Percentiles rank a stretch among this genome's conserved stretches.
phyloP scores from a whole-genome alignment of 2,797 vertebrate genomes.

The Staurois parvus region DNA sequence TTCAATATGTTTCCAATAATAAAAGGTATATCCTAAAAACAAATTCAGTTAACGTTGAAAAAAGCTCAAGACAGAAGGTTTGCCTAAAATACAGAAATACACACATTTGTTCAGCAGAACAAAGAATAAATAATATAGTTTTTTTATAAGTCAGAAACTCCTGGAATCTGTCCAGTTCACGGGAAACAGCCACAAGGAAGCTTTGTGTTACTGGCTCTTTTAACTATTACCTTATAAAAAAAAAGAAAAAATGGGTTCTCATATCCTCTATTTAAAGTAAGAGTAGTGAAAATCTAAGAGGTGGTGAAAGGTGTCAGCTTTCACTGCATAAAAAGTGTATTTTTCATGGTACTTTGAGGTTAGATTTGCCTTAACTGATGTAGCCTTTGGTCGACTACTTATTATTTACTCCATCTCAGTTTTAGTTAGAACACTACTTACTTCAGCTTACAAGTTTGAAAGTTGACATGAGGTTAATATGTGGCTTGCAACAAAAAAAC shows the following conservation, averaged over 20 bases:
- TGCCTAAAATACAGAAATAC: neutral
- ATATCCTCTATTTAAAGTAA: slow-evolving; percentile 64
- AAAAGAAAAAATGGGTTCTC: slow-evolving; percentile 64
- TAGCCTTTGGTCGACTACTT: slow-evolving; percentile 31
- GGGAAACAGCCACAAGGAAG: slow-evolving; percentile 40
- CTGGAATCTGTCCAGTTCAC: slow-evolving; percentile 33
- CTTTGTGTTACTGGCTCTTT: slow-evolving; percentile 51
- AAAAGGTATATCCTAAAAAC: no score
- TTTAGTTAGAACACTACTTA: slow-evolving; percentile 52
- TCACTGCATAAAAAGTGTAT: slow-evolving; percentile 55
- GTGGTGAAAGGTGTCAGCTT: slow-evolving; percentile 50
- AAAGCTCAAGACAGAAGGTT: slow-evolving; percentile 4
- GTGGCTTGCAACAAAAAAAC: slow-evolving; percentile 38
- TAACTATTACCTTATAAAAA: slow-evolving; percentile 59
- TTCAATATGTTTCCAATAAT: neutral
- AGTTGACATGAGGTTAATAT: slow-evolving; percentile 54
- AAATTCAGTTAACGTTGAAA: slow-evolving; percentile 4
- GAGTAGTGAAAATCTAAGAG: slow-evolving; percentile 59
- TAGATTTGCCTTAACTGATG: slow-evolving; percentile 56
- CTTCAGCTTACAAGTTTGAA: slow-evolving; percentile 42
- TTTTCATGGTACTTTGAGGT: slow-evolving; percentile 40
- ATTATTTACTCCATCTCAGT: slow-evolving; percentile 53
- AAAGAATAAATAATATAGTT: slow-evolving; percentile 41
- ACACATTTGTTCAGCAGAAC: slow-evolving; percentile 19
- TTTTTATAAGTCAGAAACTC: slow-evolving; percentile 24